Conservation (phyloP, 2,113 vertebrate species). For the Leucopsar rothschildi region DNA sequence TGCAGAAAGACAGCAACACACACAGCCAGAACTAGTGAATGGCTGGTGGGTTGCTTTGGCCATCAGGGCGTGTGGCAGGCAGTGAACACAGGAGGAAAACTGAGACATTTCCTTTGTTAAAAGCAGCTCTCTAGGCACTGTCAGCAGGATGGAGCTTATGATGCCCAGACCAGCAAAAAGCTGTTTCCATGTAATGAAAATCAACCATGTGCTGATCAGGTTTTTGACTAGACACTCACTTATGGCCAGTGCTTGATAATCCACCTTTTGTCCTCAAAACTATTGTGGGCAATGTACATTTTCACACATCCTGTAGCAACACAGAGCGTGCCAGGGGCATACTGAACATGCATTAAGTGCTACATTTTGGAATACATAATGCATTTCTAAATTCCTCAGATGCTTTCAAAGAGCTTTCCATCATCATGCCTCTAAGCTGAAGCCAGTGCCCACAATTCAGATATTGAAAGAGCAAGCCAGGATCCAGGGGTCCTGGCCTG, state of each 20-base stretch:
- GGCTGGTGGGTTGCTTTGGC: background rate
- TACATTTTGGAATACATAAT: background rate
- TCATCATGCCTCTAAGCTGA: background rate
- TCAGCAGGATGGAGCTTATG: background rate
- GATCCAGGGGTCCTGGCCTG: background rate
- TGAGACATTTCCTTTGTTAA: background rate
- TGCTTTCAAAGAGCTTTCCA: background rate
- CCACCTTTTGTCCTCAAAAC: background rate
- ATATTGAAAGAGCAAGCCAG: background rate
- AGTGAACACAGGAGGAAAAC: background rate
- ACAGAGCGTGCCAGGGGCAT: background rate
- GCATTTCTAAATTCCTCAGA: background rate
- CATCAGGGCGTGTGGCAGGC: accelerated
- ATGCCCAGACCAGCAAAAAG: background rate
- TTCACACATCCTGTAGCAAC: background rate
- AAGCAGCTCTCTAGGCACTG: background rate
- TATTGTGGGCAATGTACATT: background rate
- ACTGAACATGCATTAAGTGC: background rate
- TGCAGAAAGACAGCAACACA: background rate
- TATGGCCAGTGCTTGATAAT: background rate
- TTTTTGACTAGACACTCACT: background rate
- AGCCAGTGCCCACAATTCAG: background rate
- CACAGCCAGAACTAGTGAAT: background rate
- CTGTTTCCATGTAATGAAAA: background rate
- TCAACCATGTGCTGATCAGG: accelerated